Percentiles rank a stretch among this genome's conserved stretches.
Evolutionary conservation across 2,113 vertebrate genomes (phyloP).

Genomic region (Ornithorhynchus anatinus): DNA sequence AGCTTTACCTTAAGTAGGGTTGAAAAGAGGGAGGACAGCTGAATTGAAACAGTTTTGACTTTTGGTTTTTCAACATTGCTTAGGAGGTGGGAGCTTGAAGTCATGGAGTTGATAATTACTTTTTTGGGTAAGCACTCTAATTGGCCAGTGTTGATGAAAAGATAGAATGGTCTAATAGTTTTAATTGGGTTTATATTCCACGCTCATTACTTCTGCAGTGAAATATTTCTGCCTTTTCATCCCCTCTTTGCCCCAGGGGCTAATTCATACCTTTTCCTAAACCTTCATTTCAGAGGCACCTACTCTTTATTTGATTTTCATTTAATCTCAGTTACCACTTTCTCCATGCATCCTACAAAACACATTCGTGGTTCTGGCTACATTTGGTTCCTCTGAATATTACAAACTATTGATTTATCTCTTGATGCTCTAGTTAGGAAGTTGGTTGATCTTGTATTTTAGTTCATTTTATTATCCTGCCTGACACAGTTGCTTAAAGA

Average conservation of each 20-base stretch:
- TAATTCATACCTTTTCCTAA: too few species aligned
- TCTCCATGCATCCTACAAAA: not conserved
- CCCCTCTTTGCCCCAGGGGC: too few species aligned
- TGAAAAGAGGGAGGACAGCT: not conserved
- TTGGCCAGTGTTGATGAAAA: not conserved
- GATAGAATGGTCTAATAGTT: not conserved
- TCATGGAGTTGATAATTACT: not conserved
- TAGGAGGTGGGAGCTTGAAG: not conserved
- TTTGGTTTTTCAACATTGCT: not conserved
- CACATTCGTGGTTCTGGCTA: not conserved
- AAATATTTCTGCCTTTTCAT: too few species aligned
- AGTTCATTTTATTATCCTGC: not conserved
- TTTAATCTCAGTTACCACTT: not conserved
- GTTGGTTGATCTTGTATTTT: not conserved
- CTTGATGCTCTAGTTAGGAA: not conserved
- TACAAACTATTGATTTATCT: not conserved
- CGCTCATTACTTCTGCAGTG: not conserved
- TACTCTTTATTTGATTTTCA: not conserved
- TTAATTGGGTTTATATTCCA: not conserved
- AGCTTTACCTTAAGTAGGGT: not conserved
- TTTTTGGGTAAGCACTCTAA: not conserved
- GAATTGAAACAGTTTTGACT: not conserved
- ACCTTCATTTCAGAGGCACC: too few species aligned
- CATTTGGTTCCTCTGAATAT: not conserved
- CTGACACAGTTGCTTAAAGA: not conserved